These are phyloP conservation scores for Ochlodes sylvanus DNA, from an alignment of 2,888 invertebrate species.

Conservation along the genomic window DNA sequence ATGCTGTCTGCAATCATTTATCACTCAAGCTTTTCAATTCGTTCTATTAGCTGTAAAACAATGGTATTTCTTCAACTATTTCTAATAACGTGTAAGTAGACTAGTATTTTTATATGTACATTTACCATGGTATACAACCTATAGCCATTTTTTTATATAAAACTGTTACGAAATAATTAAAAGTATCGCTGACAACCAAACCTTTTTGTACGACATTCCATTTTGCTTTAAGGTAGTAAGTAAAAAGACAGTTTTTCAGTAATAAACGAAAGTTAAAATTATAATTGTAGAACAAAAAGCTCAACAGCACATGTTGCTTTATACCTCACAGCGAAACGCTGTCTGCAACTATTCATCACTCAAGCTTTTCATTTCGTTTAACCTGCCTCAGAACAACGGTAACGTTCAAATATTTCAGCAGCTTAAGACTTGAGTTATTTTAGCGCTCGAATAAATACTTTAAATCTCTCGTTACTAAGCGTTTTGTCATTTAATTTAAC, in stretches of 20 bases:
- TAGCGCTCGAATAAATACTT: conserved; percentile 42
- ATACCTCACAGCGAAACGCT: conserved; percentile 20
- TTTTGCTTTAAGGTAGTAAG: too few species aligned
- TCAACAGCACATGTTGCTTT: conserved; percentile 22
- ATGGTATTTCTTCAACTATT: conserved; percentile 37
- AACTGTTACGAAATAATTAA: too few species aligned
- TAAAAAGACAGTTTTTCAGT: not conserved
- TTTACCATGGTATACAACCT: too few species aligned
- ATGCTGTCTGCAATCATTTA: conserved; percentile 22
- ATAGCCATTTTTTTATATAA: too few species aligned
- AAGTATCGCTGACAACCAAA: too few species aligned
- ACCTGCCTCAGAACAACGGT: conserved; percentile 31
- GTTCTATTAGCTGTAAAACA: conserved; percentile 24
- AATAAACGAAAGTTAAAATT: not conserved
- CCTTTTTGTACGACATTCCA: too few species aligned
- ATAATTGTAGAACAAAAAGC: conserved; percentile 13
- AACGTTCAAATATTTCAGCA: conserved; percentile 41
- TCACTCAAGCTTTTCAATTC: conserved; percentile 33
- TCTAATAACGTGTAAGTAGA: not conserved
- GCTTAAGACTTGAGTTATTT: conserved; percentile 42
- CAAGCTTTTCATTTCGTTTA: conserved; percentile 38
- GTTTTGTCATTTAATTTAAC: conserved; percentile 40
- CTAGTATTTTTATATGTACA: too few species aligned
- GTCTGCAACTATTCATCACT: conserved; percentile 33
- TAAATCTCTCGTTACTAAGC: conserved; percentile 41